phyloP scores from a whole-genome alignment of 2,113 vertebrate genomes.

The Tragelaphus buxtoni region DNA sequence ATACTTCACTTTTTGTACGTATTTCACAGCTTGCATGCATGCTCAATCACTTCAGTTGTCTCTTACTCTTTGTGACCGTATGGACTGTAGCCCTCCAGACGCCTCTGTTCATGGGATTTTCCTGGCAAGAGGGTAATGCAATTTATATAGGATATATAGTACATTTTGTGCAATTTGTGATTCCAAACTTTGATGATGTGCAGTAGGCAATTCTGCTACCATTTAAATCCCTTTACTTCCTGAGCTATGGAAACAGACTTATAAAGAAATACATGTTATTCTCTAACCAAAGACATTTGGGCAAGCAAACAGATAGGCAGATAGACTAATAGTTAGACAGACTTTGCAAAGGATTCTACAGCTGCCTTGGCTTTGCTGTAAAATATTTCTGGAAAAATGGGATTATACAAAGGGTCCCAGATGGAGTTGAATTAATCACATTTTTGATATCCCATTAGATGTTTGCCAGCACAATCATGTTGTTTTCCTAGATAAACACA shows the following conservation, averaged over 20 bases:
- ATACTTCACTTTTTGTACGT: not conserved
- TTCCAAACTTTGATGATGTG: not conserved
- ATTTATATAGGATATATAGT: not conserved
- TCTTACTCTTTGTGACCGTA: not conserved
- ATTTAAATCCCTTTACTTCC: not conserved
- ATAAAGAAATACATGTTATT: not conserved
- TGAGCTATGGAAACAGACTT: not conserved
- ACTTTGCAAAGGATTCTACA: not conserved
- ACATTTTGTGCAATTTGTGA: not conserved
- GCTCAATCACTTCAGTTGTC: not conserved
- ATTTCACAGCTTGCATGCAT: not conserved
- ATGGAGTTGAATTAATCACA: not conserved
- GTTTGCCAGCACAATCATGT: not conserved
- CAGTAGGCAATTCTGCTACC: not conserved
- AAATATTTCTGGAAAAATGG: not conserved
- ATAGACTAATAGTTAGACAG: not conserved
- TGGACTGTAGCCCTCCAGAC: not conserved
- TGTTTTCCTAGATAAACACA: not conserved
- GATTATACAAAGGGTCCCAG: not conserved
- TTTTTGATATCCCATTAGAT: not conserved
- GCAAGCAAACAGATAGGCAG: not conserved
- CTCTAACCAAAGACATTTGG: not conserved
- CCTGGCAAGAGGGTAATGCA: not conserved
- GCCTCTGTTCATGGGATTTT: not conserved
- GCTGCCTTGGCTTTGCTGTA: not conserved